Percentiles rank a stretch among this genome's conserved stretches.
Evolutionary conservation across 2,797 vertebrate species (phyloP).

Genomic region (Anabacerthia variegaticeps): DNA sequence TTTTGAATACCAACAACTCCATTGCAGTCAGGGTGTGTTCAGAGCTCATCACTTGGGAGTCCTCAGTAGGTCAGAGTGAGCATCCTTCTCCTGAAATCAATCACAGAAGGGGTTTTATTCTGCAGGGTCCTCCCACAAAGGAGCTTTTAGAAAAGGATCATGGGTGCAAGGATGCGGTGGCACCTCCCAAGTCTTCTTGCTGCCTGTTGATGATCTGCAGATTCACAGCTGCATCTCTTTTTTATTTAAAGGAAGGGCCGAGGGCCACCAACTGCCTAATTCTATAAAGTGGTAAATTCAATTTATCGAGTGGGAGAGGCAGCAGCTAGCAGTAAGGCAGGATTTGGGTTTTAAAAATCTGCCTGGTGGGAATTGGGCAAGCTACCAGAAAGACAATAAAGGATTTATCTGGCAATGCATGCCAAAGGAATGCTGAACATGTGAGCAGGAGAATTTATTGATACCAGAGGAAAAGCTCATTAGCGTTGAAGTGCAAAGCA

Average conservation of each 20-base stretch:
- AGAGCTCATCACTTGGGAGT: background rate
- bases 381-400: slow-evolving; percentile 56
- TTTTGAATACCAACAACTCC: background rate
- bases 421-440: slow-evolving; percentile 1
- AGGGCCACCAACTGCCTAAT: background rate
- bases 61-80: background rate
- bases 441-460: slow-evolving; percentile 26
- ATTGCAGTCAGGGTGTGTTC: background rate
- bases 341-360: slow-evolving; percentile 39
- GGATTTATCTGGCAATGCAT: slow-evolving; percentile 20
- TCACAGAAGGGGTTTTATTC: background rate
- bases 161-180: background rate
- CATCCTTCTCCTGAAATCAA: background rate
- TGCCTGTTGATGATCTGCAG: background rate
- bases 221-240: background rate
- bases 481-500: background rate
- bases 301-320: slow-evolving; percentile 1
- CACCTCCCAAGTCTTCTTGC: background rate
- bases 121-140: background rate
- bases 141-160: background rate
- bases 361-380: slow-evolving; percentile 35
- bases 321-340: background rate
- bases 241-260: background rate
- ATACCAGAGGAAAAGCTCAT: slow-evolving; percentile 36
- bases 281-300: slow-evolving; percentile 36